Evolutionary conservation across 2,888 invertebrate genomes (phyloP).

Genomic region (Lithodes maja): DNA sequence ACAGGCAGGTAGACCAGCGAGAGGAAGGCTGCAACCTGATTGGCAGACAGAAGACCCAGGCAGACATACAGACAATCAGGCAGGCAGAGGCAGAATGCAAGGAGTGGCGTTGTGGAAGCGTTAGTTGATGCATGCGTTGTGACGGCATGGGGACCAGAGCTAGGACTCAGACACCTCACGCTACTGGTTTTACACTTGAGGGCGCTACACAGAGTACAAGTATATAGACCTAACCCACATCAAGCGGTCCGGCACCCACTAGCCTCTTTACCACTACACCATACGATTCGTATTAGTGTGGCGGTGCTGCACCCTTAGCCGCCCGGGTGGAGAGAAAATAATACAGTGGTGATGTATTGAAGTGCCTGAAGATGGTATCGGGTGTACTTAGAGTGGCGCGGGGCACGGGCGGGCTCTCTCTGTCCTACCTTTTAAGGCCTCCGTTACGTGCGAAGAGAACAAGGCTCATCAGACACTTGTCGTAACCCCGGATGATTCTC

Average conservation of each 20-base stretch:
- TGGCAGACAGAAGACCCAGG: background rate
- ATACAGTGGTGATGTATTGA: conserved; percentile 66
- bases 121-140: conserved; percentile 15
- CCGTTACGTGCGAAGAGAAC: conserved; percentile 58
- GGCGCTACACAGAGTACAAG: background rate
- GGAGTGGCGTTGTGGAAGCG: background rate
- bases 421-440: conserved; percentile 61
- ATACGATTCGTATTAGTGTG: conserved; percentile 22
- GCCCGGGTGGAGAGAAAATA: conserved; percentile 49
- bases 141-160: conserved; percentile 32
- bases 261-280: conserved; percentile 20
- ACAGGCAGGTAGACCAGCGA: conserved; percentile 23
- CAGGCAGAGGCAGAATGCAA: background rate
- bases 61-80: background rate
- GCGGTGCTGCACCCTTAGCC: conserved; percentile 11
- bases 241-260: background rate
- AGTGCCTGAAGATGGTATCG: conserved; percentile 65
- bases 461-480: conserved; percentile 25
- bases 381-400: conserved; percentile 63
- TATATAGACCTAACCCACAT: conserved; percentile 39
- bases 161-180: conserved; percentile 52
- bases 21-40: conserved; percentile 33
- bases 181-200: conserved; percentile 66
- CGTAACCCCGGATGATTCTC: conserved; percentile 39
- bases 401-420: conserved; percentile 58